Evolutionary conservation across 2,888 invertebrate genomes (phyloP), one percentile per base, ranked within the genome.

Genomic region (Seira sanloemensis): DNA sequence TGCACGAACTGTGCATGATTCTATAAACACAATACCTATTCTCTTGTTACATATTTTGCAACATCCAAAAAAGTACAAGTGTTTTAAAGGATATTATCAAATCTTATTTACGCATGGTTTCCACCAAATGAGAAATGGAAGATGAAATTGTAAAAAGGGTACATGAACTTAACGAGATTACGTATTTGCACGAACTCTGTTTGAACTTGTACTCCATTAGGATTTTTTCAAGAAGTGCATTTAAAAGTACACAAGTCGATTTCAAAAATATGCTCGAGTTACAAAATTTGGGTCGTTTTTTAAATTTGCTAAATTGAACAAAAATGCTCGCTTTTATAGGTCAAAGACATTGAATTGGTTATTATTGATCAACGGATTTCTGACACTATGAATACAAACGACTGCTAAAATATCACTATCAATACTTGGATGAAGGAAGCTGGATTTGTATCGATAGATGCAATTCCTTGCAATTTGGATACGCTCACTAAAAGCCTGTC

Each of bases 11-110:
- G 50, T n/a, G n/a, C 16, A 50, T n/a, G 5, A 50, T 12, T 50
- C 50, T 50, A n/a, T n/a, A 50, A 50, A 50, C 50, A 50, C n/a
- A 50, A 50, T 50, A 50, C 50, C 50, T 50, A 50, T 50, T 50
- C 12, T 50, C 50, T 50, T 50, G 16, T 50, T 50, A 50, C 16
- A 50, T 7, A 50, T 18, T 50, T 50, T 50, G 50, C n/a, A 7
- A 18, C 50, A 37, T n/a, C n/a, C n/a, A n/a, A n/a, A n/a, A n/a
- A n/a, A 37, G 37, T 37, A 12, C 16, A 50, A 50, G 50, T 50
- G 2, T 50, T 50, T 50, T n/a, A 50, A 50, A 50, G n/a, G n/a
- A 50, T 50, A 50, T 50, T 50, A 7, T 50, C 16, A 18, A 2
- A 50, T 12, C n/a, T 4, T 12, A 37, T 37, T 12, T 50, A 50